phyloP scores from a whole-genome alignment of 2,888 invertebrate genomes.

The Ypsolopha scabrella region DNA sequence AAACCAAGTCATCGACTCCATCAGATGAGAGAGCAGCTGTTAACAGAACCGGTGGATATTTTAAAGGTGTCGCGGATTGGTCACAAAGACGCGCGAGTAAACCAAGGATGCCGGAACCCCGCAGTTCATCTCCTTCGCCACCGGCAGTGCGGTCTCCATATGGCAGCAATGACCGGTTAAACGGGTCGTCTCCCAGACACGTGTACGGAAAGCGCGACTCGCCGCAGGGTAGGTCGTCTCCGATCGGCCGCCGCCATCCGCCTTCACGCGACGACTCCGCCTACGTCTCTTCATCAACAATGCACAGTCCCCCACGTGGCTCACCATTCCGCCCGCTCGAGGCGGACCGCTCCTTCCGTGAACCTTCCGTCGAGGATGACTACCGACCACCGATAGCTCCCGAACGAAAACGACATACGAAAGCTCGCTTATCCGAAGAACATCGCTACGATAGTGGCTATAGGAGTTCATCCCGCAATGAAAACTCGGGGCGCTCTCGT shows the following conservation, averaged over 20 bases:
- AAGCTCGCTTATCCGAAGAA: slow-evolving; percentile 63
- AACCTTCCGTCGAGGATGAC: slow-evolving; percentile 63
- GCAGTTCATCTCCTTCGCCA: slow-evolving; percentile 57
- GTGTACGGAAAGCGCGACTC: slow-evolving; percentile 57
- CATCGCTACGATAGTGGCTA: slow-evolving; percentile 70
- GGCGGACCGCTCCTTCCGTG: slow-evolving; percentile 54
- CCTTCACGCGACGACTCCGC: slow-evolving; percentile 69
- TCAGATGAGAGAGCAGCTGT: slow-evolving; percentile 60
- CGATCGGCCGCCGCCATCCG: slow-evolving; percentile 54
- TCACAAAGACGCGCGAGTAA: slow-evolving; percentile 73
- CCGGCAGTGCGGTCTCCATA: slow-evolving; percentile 53
- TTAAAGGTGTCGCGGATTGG: slow-evolving; percentile 85
- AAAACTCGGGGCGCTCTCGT: slow-evolving; percentile 58
- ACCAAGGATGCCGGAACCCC: slow-evolving; percentile 61
- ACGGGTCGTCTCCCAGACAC: slow-evolving; percentile 50
- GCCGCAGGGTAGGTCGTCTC: slow-evolving; percentile 50
- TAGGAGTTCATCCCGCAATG: slow-evolving; percentile 67
- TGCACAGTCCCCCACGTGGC: slow-evolving; percentile 68
- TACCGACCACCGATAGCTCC: slow-evolving; percentile 74
- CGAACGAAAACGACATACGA: slow-evolving; percentile 73
- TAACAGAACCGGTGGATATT: slow-evolving; percentile 68
- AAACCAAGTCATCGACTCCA: slow-evolving; percentile 65
- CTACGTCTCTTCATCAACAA: slow-evolving; percentile 68
- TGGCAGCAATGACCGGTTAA: slow-evolving; percentile 48
- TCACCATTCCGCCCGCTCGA: slow-evolving; percentile 62